Evolutionary conservation across 2,797 vertebrate species (phyloP), one percentile per base, ranked within the genome.

Genomic region (Peromyscus eremicus): DNA sequence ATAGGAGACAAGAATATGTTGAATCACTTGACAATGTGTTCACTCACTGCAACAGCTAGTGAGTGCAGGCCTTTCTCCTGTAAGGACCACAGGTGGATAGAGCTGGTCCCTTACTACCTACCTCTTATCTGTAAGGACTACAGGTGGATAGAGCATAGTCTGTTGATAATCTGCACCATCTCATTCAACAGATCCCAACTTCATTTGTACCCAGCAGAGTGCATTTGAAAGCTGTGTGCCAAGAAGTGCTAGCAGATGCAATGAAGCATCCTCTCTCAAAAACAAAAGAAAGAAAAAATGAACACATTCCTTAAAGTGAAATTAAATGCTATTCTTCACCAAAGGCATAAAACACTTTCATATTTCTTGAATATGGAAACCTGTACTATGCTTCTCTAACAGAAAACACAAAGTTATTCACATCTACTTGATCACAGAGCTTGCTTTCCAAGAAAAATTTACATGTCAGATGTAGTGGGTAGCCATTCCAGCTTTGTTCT

Each of bases 301-400:
- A 82, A 3, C 64, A 76, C 94, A 12, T 87, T 75, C 37, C 40
- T 8, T 57, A 82, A 83, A 92, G 17, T 16, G 79, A 92, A 86
- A 76, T 80, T 89, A 94, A 93, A 84, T 55, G 29, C 77, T 37
- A 79, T 94, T 92, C 17, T 91, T 94, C 68, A 91, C 10, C 17
- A 90, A 76, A 80, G 29, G 8, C 76, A n/a, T 37, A 90, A 43
- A 52, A 43, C 4, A 6, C 23, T 90, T 91, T 37, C 52, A 46
- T 57, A 73, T 90, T 70, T 93, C 55, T 92, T 71, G 34, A n/a
- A 34, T 73, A 89, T 57, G 23, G 75, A 62, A 92, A 88, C 37
- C 5, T 37, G 9, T 19, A 49, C 82, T 82, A 17, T 88, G 32
- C 34, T 27, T 71, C 32, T 77, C 13, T 46, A 91, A 49, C 16